Evolutionary conservation across 2,888 invertebrate species (phyloP).

Genomic region (Leptinotarsa haldemani): DNA sequence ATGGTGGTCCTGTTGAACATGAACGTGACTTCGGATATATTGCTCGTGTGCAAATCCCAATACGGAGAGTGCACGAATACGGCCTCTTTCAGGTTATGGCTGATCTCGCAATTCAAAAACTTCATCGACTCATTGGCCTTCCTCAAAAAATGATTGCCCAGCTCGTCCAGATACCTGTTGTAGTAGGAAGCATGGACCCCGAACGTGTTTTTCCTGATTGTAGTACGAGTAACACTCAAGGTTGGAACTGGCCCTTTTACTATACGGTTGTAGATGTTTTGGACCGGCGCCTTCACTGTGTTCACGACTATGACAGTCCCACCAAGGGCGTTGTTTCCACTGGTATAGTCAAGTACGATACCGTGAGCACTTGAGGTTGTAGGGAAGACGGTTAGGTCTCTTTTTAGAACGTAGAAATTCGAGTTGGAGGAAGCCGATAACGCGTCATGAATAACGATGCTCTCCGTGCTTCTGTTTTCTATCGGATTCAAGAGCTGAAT

Average conservation of each 20-base stretch:
- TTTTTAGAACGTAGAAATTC: conserved; percentile 80
- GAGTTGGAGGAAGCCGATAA: conserved; percentile 74
- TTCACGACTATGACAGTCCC: conserved; percentile 84
- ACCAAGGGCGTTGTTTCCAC: conserved; percentile 83
- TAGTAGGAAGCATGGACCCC: conserved; percentile 90
- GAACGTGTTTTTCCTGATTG: conserved; percentile 83
- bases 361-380: conserved; percentile 87
- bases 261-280: conserved; percentile 79
- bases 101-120: conserved; percentile 83
- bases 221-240: conserved; percentile 76
- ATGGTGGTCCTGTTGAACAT: conserved; percentile 89
- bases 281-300: conserved; percentile 78
- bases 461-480: conserved; percentile 87
- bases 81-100: conserved; percentile 84
- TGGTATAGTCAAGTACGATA: conserved; percentile 81
- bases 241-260: conserved; percentile 85
- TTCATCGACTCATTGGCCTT: conserved; percentile 90
- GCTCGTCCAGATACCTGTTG: conserved; percentile 86
- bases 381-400: conserved; percentile 91
- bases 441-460: conserved; percentile 82
- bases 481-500: conserved; percentile 92
- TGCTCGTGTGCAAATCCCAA: conserved; percentile 87
- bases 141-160: conserved; percentile 86
- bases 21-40: conserved; percentile 90
- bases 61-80: conserved; percentile 85